phyloP scores from a whole-genome alignment of 2,113 vertebrate species.

The Prolemur simus region DNA sequence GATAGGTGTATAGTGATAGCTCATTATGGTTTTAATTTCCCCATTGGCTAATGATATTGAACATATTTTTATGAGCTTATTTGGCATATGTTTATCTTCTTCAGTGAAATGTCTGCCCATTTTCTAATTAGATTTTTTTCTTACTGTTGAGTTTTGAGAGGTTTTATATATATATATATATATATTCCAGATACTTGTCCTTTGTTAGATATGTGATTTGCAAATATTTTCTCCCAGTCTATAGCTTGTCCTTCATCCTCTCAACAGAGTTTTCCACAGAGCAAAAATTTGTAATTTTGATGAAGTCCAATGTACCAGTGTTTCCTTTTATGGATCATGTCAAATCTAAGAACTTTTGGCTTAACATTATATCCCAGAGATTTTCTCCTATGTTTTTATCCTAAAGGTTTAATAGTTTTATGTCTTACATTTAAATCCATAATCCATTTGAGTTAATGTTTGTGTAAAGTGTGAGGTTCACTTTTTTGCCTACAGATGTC shows the following conservation, averaged over 20 bases:
- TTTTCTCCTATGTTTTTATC: not conserved
- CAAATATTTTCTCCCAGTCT: not conserved
- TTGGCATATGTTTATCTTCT: not conserved
- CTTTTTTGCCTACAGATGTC: not conserved
- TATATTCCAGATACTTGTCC: not conserved
- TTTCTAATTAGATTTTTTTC: not conserved
- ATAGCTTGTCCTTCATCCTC: not conserved
- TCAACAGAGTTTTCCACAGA: not conserved
- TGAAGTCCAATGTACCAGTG: not conserved
- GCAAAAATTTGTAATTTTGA: not conserved
- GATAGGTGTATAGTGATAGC: not conserved
- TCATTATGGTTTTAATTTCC: not conserved
- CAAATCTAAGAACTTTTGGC: not conserved
- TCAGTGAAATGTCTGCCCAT: not conserved
- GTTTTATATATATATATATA: not conserved
- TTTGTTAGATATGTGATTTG: not conserved
- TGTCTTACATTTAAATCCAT: not conserved
- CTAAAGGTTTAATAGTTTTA: not conserved
- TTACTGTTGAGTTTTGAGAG: not conserved
- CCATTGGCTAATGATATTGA: not conserved
- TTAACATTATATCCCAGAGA: not conserved
- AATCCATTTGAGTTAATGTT: not conserved
- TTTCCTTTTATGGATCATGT: not conserved
- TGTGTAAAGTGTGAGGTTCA: not conserved
- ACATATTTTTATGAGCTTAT: not conserved